Evolutionary conservation across 2,888 invertebrate species (phyloP).

Genomic region (Dryadula phaetusa): DNA sequence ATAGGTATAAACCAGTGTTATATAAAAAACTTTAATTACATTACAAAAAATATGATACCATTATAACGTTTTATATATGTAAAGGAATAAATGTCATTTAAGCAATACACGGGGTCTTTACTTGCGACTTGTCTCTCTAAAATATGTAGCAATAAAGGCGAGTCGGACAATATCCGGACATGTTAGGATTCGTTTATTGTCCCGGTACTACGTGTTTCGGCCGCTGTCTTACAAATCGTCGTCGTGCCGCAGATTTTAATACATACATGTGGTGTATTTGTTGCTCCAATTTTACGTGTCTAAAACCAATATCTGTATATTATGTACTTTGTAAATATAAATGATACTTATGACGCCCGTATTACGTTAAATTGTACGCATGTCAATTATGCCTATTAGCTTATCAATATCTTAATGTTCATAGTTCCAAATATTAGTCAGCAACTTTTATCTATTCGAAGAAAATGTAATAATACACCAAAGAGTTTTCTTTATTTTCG

Average conservation of each 20-base stretch:
- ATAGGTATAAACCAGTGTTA: not conserved
- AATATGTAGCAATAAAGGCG: constrained; percentile 77
- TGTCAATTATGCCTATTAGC: too few species aligned
- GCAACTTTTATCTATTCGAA: not conserved
- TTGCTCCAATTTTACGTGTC: constrained; percentile 33
- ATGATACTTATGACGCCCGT: not conserved
- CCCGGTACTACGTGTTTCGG: constrained; percentile 63
- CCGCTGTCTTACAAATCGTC: constrained; percentile 62
- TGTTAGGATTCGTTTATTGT: constrained; percentile 77
- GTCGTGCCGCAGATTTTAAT: constrained; percentile 62
- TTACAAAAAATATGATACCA: constrained; percentile 28
- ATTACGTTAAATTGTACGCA: not conserved
- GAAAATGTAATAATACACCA: not conserved
- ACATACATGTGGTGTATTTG: constrained; percentile 59
- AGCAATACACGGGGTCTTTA: constrained; percentile 26
- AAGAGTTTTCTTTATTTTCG: not conserved
- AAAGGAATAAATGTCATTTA: constrained; percentile 37
- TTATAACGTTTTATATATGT: constrained; percentile 21
- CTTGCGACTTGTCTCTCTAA: constrained; percentile 59
- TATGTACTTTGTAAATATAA: not conserved
- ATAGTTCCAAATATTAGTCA: not conserved
- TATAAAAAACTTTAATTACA: not conserved
- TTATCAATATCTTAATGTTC: too few species aligned
- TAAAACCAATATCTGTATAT: not conserved
- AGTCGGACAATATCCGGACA: constrained; percentile 70